These are phyloP conservation scores for Drosophila obscura DNA, from an alignment of 1,140 invertebrate genomes.

Conservation along the genomic window DNA sequence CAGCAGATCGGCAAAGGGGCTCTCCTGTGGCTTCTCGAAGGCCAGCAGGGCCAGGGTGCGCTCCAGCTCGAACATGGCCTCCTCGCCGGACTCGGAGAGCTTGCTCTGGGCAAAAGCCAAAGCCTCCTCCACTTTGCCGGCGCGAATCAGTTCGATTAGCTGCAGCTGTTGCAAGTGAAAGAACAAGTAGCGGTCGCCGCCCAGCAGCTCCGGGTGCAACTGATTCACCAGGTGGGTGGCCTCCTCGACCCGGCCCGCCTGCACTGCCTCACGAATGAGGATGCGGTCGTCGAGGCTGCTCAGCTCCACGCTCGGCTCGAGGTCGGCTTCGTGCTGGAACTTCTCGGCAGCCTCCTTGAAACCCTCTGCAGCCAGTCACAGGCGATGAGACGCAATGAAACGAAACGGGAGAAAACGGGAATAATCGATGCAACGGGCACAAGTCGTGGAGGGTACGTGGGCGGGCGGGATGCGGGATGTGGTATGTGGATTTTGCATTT, in stretches of 20 bases:
- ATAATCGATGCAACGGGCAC: no score
- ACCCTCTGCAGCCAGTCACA: constrained; percentile 88
- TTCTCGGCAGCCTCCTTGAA: constrained; percentile 99
- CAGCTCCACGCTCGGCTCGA: constrained; percentile 93
- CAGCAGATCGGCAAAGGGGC: constrained; percentile 97
- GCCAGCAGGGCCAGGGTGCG: constrained; percentile 96
- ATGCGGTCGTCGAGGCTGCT: constrained; percentile 96
- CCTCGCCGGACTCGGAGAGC: constrained; percentile 95
- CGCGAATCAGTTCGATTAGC: constrained; percentile 95
- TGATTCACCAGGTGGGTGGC: constrained; percentile 97
- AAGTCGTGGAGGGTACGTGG: not conserved
- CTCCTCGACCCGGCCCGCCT: constrained; percentile 95
- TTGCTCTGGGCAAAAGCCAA: constrained; percentile 98
- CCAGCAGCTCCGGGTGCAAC: constrained; percentile 96
- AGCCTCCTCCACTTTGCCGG: constrained; percentile 96
- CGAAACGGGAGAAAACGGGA: not conserved
- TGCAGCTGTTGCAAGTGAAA: constrained; percentile 99
- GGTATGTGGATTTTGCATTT: not conserved
- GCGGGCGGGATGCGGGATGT: not conserved
- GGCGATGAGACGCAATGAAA: not conserved
- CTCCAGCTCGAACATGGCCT: constrained; percentile 89
- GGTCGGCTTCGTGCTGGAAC: constrained; percentile 96
- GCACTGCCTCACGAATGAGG: constrained; percentile 96
- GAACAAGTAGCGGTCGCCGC: constrained; percentile 97
- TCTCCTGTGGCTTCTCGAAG: constrained; percentile 97